These are phyloP conservation scores for Drosophila varians DNA, from an alignment of 1,140 invertebrate species.

Conservation along the genomic window DNA sequence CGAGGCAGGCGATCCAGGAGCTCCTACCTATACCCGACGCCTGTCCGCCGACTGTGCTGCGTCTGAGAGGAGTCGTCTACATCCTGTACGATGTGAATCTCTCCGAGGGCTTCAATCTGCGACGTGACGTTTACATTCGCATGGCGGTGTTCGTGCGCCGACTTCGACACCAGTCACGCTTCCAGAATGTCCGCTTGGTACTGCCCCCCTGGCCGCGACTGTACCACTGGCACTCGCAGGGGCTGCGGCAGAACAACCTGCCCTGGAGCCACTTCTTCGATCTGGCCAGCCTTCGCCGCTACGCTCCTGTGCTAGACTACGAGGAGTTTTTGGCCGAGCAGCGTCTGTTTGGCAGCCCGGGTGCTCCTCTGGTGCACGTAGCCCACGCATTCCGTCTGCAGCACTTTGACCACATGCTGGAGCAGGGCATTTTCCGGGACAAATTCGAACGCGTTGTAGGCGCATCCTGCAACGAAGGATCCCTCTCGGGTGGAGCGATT, in stretches of 20 bases:
- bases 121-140: constrained; percentile 97
- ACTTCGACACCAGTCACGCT: constrained; percentile 85
- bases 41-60: constrained; percentile 51
- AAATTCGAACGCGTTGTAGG: constrained; percentile 89
- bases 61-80: constrained; percentile 61
- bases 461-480: constrained; percentile 53
- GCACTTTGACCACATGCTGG: constrained; percentile 94
- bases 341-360: constrained; percentile 73
- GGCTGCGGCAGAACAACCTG: constrained; percentile 78
- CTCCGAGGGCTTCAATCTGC: constrained; percentile 97
- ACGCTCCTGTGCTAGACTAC: constrained; percentile 95
- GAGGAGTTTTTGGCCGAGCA: constrained; percentile 88
- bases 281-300: constrained; percentile 89
- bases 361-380: constrained; percentile 67
- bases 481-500: constrained; percentile 53
- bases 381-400: constrained; percentile 93
- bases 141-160: constrained; percentile 91
- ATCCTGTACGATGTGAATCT: constrained; percentile 95
- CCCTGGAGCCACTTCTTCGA: constrained; percentile 95
- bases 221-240: constrained; percentile 93
- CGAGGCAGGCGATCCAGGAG: constrained; percentile 21
- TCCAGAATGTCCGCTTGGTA: constrained; percentile 87
- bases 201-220: constrained; percentile 95
- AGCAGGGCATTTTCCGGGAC: constrained; percentile 91
- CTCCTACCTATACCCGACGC: constrained; percentile 6